Conservation (phyloP, 2,797 vertebrate species). For the Bucorvus abyssinicus region DNA sequence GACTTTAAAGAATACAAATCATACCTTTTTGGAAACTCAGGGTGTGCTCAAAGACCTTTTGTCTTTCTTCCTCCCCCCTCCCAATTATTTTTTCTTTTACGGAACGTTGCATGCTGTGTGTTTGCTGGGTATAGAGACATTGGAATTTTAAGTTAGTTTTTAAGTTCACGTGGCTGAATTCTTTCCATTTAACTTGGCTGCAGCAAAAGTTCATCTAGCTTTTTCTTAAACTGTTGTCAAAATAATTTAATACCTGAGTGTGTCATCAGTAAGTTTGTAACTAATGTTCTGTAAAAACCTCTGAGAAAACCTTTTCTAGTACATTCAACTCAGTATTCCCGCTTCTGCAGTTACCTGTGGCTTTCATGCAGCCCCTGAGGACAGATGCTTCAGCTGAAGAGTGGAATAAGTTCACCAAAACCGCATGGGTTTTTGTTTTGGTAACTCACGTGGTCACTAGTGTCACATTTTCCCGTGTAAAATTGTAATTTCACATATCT, state of each 20-base stretch:
- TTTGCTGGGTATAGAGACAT: neutral
- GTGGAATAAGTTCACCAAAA: neutral
- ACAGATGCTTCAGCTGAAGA: neutral
- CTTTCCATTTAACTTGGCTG: neutral
- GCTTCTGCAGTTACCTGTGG: neutral
- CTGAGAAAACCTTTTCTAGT: neutral
- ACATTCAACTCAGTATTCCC: neutral
- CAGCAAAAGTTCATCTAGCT: neutral
- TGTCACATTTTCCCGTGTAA: neutral
- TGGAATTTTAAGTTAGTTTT: neutral
- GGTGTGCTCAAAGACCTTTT: no score
- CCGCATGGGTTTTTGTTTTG: neutral
- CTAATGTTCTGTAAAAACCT: neutral
- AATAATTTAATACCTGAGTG: neutral
- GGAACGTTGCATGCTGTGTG: neutral
- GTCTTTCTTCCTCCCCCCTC: no score
- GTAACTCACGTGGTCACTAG: rapidly evolving
- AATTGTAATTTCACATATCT: neutral
- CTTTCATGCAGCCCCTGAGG: neutral
- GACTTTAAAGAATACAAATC: no score
- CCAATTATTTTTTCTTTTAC: no score
- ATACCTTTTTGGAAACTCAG: no score
- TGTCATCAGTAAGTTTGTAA: neutral
- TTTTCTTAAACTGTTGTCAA: neutral
- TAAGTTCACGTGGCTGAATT: neutral